phyloP scores from a whole-genome alignment of 2,113 vertebrate genomes.

The Oostethus manadensis region DNA sequence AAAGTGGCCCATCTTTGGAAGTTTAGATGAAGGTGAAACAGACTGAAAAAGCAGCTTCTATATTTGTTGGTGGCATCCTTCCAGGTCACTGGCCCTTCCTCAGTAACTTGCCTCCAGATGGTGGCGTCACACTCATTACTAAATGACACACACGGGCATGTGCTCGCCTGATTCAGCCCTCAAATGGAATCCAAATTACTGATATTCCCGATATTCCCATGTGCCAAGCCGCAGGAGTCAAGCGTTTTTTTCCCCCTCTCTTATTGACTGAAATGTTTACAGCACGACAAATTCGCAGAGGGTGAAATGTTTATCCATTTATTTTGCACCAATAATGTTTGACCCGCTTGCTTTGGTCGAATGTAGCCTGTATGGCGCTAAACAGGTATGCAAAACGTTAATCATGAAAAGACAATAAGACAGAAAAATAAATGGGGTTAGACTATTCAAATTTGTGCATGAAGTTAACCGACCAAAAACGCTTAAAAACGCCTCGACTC shows the following conservation, averaged over 20 bases:
- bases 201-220: constrained; percentile 33
- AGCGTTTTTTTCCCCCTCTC: constrained; percentile 1
- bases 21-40: background rate
- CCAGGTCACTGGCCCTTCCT: constrained; percentile 29
- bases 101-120: constrained; percentile 31
- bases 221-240: background rate
- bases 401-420: background rate
- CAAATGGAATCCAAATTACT: constrained; percentile 24
- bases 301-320: background rate
- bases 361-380: background rate
- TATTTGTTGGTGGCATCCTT: constrained; percentile 24
- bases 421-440: constrained; percentile 12
- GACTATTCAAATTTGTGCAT: background rate
- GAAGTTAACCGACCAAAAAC: too few relatives aligned
- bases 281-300: constrained; percentile 22
- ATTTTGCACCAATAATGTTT: too few relatives aligned
- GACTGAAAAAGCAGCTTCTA: constrained; percentile 10
- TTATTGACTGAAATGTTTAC: constrained; percentile 20
- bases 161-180: constrained; percentile 53
- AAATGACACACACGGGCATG: constrained; percentile 37
- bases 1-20: constrained; percentile 9
- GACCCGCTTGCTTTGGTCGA: background rate
- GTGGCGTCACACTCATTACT: constrained; percentile 49
- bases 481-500: too few relatives aligned
- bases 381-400: background rate